Evolutionary conservation across 2,888 invertebrate species (phyloP).

Genomic region (Rhopalosiphum nymphaeae): DNA sequence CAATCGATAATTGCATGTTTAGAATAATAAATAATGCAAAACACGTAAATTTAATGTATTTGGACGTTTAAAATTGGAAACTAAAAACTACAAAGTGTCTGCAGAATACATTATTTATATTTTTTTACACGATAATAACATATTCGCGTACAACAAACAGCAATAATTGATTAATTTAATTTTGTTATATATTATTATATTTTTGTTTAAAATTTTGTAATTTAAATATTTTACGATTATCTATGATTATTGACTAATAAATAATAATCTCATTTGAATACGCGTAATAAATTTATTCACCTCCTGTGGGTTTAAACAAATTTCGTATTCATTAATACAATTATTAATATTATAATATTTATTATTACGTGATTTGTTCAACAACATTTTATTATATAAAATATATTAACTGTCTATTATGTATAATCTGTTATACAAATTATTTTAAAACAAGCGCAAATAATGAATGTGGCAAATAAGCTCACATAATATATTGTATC

Average conservation of each 20-base stretch:
- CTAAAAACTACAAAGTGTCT: not conserved
- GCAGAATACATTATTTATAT: not conserved
- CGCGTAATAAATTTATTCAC: not conserved
- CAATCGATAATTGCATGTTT: not conserved
- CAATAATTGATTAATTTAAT: not conserved
- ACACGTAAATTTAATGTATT: not conserved
- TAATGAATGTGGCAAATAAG: too few relatives aligned
- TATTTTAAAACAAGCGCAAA: too few relatives aligned
- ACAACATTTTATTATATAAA: too few relatives aligned
- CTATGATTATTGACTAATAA: not conserved
- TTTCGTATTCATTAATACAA: not conserved
- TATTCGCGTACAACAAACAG: not conserved
- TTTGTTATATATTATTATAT: not conserved
- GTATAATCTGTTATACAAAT: too few relatives aligned
- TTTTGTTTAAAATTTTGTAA: not conserved
- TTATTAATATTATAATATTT: not conserved
- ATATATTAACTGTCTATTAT: too few relatives aligned
- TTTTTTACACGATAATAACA: not conserved
- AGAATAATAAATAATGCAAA: not conserved
- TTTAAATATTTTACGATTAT: not conserved
- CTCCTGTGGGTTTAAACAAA: not conserved
- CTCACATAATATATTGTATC: too few relatives aligned
- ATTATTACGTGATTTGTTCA: too few relatives aligned
- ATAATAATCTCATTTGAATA: not conserved
- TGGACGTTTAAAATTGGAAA: not conserved